Evolutionary conservation across 37 sponge, comb jelly and placozoan species (phyloP).

Genomic region (Haliclona indistincta): DNA sequence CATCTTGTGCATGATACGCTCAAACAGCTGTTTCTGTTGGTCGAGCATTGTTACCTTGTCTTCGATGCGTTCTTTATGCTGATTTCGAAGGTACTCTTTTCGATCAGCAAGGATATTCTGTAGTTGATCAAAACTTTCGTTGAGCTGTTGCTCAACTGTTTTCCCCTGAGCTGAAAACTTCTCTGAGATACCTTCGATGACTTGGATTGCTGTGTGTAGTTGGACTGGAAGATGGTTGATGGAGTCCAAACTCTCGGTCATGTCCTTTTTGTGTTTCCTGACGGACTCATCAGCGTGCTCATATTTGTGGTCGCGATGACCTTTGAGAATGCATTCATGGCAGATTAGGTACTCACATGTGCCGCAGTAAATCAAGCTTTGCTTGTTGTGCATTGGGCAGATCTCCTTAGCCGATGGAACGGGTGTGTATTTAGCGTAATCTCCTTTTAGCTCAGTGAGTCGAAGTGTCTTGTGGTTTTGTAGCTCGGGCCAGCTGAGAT

Average conservation of each 20-base stretch:
- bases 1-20: conserved; percentile 14
- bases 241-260: conserved; percentile 18
- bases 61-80: neutral
- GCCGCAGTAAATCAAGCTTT: conserved; percentile 45
- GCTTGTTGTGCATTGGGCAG: conserved; percentile 31
- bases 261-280: conserved; percentile 32
- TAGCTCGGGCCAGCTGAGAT: conserved; percentile 55
- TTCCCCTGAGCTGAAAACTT: conserved; percentile 4
- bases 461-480: conserved; percentile 34
- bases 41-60: conserved; percentile 21
- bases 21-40: conserved; percentile 16
- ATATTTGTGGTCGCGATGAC: conserved; percentile 56
- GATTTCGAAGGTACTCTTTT: neutral
- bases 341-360: conserved; percentile 41
- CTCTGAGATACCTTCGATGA: conserved; percentile 9
- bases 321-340: conserved; percentile 45
- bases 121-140: conserved; percentile 12
- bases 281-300: conserved; percentile 40
- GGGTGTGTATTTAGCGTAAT: conserved; percentile 10
- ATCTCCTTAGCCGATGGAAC: neutral
- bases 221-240: conserved; percentile 29
- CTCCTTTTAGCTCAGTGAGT: conserved; percentile 26
- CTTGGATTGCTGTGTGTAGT: conserved; percentile 28
- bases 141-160: neutral
- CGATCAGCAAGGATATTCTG: conserved; percentile 2